Evolutionary conservation across 2,888 invertebrate species (phyloP).

Genomic region (Temnothorax rugatulus): DNA sequence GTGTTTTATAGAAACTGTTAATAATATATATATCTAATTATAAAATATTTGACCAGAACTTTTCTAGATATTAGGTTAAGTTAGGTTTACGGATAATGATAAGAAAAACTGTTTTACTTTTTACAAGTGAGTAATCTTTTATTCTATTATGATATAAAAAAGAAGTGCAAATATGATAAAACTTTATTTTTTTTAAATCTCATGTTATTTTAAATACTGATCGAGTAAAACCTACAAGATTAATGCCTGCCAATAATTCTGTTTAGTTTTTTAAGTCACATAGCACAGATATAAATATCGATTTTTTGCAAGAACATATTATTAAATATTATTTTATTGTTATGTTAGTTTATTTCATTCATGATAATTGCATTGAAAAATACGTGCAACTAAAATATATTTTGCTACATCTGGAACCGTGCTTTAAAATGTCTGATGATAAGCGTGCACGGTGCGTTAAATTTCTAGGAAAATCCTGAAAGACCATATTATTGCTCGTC

Average conservation of each 20-base stretch:
- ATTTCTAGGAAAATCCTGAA: not conserved
- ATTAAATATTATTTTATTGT: not conserved
- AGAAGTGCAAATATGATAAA: not conserved
- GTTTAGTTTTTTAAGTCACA: not conserved
- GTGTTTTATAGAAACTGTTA: not conserved
- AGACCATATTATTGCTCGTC: not conserved
- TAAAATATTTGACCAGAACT: not conserved
- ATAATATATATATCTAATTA: not conserved
- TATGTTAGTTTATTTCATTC: not conserved
- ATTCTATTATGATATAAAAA: not conserved
- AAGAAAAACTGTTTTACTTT: not conserved
- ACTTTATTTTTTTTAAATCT: not conserved
- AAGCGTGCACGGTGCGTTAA: not conserved
- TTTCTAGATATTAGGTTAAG: not conserved
- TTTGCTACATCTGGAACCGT: not conserved
- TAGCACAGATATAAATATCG: not conserved
- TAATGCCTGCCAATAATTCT: not conserved
- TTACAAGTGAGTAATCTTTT: not conserved
- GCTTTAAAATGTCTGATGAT: not conserved
- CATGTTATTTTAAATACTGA: not conserved
- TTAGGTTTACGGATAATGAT: not conserved
- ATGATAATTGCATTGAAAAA: not conserved
- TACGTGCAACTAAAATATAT: not conserved
- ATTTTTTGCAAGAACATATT: not conserved
- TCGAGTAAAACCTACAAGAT: not conserved